Evolutionary conservation across 2,113 vertebrate species (phyloP).

Genomic region (Myotis lucifugus): DNA sequence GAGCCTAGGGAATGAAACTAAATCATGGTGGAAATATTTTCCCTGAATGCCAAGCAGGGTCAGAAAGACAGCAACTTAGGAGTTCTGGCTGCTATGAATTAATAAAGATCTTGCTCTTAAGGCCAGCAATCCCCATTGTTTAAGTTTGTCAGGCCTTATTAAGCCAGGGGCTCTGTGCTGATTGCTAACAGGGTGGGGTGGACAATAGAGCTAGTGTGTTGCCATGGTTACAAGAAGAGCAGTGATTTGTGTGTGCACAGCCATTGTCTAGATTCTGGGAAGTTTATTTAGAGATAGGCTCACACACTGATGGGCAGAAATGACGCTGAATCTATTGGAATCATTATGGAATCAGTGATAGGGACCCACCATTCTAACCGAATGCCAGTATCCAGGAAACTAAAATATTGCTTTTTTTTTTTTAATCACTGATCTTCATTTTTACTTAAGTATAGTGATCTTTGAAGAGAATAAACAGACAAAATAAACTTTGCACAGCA

Average conservation of each 20-base stretch:
- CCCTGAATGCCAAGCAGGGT: conserved; percentile 14
- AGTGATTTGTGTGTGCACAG: conserved; percentile 74
- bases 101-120: background rate
- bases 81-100: background rate
- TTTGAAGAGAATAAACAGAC: conserved; percentile 61
- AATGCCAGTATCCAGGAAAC: conserved; percentile 70
- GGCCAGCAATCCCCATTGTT: conserved; percentile 71
- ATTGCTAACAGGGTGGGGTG: conserved; percentile 48
- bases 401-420: background rate
- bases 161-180: conserved; percentile 45
- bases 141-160: conserved; percentile 66
- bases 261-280: conserved; percentile 78
- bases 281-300: conserved; percentile 83
- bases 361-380: conserved; percentile 40
- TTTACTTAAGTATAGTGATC: conserved; percentile 76
- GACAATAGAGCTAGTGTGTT: conserved; percentile 67
- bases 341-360: conserved; percentile 71
- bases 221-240: conserved; percentile 76
- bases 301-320: conserved; percentile 70
- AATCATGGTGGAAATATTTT: background rate
- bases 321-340: conserved; percentile 67
- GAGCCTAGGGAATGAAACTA: background rate
- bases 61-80: background rate
- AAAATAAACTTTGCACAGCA: conserved; percentile 66
- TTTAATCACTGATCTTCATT: conserved; percentile 54